These are phyloP conservation scores for Diuraphis noxia DNA, from an alignment of 1,140 invertebrate species.

Conservation along the genomic window DNA sequence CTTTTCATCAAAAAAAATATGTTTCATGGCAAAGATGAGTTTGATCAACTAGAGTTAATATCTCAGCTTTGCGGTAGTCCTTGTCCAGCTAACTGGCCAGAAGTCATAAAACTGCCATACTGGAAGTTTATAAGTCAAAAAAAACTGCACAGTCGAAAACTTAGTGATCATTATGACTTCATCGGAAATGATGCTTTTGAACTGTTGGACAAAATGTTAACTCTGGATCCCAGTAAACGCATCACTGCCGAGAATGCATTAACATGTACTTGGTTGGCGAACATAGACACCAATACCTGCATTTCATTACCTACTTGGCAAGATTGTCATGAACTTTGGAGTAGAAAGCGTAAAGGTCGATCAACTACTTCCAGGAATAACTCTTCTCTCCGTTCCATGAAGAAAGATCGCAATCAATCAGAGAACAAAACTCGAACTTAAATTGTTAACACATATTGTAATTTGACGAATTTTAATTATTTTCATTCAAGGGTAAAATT, in stretches of 20 bases:
- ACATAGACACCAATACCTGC: slow-evolving; percentile 89
- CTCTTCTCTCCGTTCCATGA: slow-evolving; percentile 67
- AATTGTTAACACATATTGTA: slow-evolving; percentile 29
- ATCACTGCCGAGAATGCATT: slow-evolving; percentile 94
- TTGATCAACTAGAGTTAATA: slow-evolving; percentile 94
- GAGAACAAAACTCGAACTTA: slow-evolving; percentile 62
- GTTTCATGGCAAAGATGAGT: slow-evolving; percentile 92
- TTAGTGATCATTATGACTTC: slow-evolving; percentile 91
- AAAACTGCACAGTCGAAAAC: slow-evolving; percentile 80
- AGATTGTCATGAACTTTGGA: slow-evolving; percentile 99
- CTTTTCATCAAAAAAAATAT: slow-evolving; percentile 94
- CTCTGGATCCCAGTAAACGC: slow-evolving; percentile 90
- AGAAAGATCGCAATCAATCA: slow-evolving; percentile 72
- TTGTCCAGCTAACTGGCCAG: slow-evolving; percentile 94
- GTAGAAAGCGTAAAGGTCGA: slow-evolving; percentile 84
- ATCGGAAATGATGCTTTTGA: slow-evolving; percentile 90
- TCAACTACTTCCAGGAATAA: slow-evolving; percentile 63
- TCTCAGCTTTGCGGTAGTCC: slow-evolving; percentile 94
- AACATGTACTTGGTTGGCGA: slow-evolving; percentile 89
- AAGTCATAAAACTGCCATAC: slow-evolving; percentile 90
- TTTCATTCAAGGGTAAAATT: slow-evolving; percentile 43
- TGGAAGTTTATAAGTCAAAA: slow-evolving; percentile 95
- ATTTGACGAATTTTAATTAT: slow-evolving; percentile 53
- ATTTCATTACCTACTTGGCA: slow-evolving; percentile 85
- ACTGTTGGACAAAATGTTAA: slow-evolving; percentile 94